phyloP scores from a whole-genome alignment of 2,888 invertebrate species.

The Merodon equestris region DNA sequence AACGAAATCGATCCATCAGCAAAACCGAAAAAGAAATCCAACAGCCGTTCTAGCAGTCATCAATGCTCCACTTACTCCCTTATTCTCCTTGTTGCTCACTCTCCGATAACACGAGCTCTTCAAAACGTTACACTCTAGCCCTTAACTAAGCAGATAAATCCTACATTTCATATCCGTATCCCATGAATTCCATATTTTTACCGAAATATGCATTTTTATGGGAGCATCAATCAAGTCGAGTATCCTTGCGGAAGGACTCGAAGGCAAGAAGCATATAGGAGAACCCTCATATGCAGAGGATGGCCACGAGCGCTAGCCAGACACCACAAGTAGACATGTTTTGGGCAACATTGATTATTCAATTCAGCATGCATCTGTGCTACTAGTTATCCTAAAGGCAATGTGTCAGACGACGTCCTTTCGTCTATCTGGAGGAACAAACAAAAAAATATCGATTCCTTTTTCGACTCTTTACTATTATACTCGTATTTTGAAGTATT shows the following conservation, averaged over 20 bases:
- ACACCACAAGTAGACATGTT: slow-evolving; percentile 36
- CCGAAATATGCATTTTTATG: slow-evolving; percentile 57
- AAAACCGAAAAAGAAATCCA: no score
- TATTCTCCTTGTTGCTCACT: no score
- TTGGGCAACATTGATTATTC: slow-evolving; percentile 57
- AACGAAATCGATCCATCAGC: no score
- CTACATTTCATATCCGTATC: no score
- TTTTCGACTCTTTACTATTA: neutral
- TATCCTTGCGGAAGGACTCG: slow-evolving; percentile 19
- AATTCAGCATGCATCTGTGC: slow-evolving; percentile 7
- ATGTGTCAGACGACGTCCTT: slow-evolving; percentile 48
- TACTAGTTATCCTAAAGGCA: slow-evolving; percentile 18
- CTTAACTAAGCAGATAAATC: no score
- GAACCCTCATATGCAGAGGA: slow-evolving; percentile 6
- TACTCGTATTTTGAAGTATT: slow-evolving; percentile 7
- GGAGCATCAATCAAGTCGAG: slow-evolving; percentile 54
- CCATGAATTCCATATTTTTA: neutral
- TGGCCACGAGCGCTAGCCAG: slow-evolving; percentile 33
- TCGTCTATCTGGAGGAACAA: no score
- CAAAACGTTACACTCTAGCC: no score
- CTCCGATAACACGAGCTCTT: no score
- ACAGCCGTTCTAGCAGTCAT: no score
- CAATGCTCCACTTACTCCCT: no score
- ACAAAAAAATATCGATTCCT: no score
- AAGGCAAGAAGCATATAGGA: slow-evolving; percentile 4